These are phyloP conservation scores for Pristionchus entomophagus DNA, from an alignment of 2,888 invertebrate genomes.

Conservation along the genomic window DNA sequence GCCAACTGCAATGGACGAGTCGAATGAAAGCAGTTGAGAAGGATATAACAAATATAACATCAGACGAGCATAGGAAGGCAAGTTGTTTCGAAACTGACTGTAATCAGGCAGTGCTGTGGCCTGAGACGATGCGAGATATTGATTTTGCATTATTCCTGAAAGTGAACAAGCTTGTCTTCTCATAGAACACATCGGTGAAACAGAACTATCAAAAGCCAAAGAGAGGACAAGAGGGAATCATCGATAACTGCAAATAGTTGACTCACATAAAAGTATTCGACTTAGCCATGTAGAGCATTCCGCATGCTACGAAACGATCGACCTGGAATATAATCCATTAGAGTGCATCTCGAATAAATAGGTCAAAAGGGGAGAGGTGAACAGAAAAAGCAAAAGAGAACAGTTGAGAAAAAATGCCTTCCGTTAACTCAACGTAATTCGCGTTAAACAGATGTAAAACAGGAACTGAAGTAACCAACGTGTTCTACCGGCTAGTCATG, in stretches of 20 bases:
- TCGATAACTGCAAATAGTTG: neutral
- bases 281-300: conserved; percentile 42
- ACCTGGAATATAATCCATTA: neutral
- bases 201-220: neutral
- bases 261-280: conserved; percentile 17
- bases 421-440: neutral
- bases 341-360: neutral
- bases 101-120: conserved; percentile 32
- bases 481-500: neutral
- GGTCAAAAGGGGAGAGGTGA: neutral
- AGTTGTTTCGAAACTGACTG: conserved; percentile 2
- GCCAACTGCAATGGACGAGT: neutral
- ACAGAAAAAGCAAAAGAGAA: neutral
- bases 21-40: neutral
- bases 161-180: neutral
- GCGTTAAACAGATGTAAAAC: neutral
- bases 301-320: conserved; percentile 44
- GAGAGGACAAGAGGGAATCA: neutral
- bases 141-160: conserved; percentile 46
- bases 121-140: conserved; percentile 38
- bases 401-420: neutral
- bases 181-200: neutral
- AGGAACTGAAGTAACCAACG: neutral
- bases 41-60: neutral
- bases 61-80: neutral